Evolutionary conservation across 2,797 vertebrate species (phyloP).

Genomic region (Phataginus tricuspis): DNA sequence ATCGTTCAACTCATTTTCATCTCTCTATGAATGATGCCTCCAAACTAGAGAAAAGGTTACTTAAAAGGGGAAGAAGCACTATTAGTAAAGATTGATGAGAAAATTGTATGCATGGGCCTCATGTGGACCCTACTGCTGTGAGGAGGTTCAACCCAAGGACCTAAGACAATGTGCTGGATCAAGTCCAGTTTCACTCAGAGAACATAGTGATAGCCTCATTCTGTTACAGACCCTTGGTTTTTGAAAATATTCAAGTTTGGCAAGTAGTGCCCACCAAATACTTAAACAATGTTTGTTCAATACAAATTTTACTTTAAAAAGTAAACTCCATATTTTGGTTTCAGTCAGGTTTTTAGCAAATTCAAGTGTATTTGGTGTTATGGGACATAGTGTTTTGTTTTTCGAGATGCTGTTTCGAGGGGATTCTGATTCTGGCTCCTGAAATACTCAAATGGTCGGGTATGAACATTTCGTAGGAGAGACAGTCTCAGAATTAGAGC

Average conservation of each 20-base stretch:
- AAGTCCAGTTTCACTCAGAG: neutral
- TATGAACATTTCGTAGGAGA: neutral
- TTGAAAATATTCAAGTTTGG: neutral
- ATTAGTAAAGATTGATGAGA: neutral
- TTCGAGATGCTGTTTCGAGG: neutral
- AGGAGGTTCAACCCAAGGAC: neutral
- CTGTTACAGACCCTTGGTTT: neutral
- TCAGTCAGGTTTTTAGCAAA: neutral
- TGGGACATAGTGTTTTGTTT: neutral
- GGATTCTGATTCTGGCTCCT: neutral
- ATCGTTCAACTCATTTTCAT: neutral
- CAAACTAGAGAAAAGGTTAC: neutral
- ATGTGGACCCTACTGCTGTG: neutral
- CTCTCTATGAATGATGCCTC: slow-evolving; percentile 30
- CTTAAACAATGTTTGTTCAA: neutral
- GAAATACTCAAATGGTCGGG: neutral
- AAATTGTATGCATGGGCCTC: neutral
- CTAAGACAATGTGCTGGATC: neutral
- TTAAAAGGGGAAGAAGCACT: neutral
- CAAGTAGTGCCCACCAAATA: neutral
- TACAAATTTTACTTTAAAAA: slow-evolving; percentile 39
- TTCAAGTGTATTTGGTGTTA: neutral
- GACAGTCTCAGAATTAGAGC: neutral
- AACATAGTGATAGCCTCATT: neutral
- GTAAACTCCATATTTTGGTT: neutral